phyloP scores from a whole-genome alignment of 92 coral and sea anemone genomes.

The Siderastrea siderea region DNA sequence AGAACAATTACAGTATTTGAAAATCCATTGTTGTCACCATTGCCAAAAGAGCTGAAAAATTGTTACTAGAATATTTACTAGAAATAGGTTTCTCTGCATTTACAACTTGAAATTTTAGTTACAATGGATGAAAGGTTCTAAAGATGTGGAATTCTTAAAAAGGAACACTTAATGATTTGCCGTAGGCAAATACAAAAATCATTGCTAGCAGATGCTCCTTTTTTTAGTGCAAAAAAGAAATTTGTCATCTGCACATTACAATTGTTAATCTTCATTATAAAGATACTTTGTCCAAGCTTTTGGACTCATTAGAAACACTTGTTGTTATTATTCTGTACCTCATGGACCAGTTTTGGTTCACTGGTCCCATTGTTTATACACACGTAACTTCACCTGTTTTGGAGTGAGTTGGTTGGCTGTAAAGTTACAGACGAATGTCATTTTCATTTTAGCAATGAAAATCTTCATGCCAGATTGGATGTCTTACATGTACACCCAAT shows the following conservation, averaged over 20 bases:
- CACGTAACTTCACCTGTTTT: neutral
- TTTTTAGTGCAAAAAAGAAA: accelerated
- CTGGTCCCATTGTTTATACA: neutral
- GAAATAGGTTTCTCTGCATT: no score
- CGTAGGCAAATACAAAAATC: neutral
- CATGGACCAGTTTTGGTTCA: neutral
- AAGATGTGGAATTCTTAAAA: slow-evolving; percentile 38
- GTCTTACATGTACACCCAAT: no score
- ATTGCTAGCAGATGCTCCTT: neutral
- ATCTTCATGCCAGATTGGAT: no score
- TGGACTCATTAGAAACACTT: neutral
- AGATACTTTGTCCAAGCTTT: neutral
- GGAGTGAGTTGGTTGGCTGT: neutral
- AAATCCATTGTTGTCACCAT: no score
- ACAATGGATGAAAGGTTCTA: neutral
- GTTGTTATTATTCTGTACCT: neutral
- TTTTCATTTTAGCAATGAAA: no score
- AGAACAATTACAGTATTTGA: neutral
- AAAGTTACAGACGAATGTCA: no score
- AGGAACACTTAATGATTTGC: neutral
- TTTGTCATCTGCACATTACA: no score
- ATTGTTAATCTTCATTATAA: neutral
- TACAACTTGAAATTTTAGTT: no score
- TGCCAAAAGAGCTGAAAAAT: no score
- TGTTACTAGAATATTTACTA: neutral